A percentile compares a stretch with the other conserved stretches of the same genome.
phyloP scores from a whole-genome alignment of 2,888 invertebrate species.

The Drosophila buzzatii region DNA sequence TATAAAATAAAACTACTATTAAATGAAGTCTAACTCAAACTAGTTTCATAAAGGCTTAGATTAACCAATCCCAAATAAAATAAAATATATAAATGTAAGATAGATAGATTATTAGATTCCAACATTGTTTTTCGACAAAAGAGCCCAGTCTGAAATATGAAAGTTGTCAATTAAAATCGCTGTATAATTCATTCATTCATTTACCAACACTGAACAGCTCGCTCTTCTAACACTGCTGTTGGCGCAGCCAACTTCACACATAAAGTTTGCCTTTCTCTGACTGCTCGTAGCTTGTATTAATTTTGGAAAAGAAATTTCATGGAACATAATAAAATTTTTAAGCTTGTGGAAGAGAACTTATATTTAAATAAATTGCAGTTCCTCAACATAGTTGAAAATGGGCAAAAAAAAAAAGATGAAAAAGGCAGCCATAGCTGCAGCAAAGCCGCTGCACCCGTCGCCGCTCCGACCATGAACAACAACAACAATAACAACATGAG shows the following conservation, averaged over 20 bases:
- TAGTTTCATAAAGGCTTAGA: neutral
- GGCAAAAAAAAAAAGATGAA: slow-evolving; percentile 47
- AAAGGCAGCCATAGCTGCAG: slow-evolving; percentile 28
- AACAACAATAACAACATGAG: neutral
- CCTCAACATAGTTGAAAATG: slow-evolving; percentile 35
- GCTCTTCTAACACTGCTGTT: slow-evolving; percentile 1
- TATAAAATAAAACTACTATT: neutral
- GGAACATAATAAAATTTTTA: slow-evolving; percentile 6
- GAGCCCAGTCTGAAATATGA: neutral
- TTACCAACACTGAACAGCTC: slow-evolving; percentile 4
- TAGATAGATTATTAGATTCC: no score
- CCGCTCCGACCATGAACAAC: neutral
- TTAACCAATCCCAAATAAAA: no score
- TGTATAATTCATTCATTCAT: neutral
- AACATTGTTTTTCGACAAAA: neutral
- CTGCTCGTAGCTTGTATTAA: slow-evolving; percentile 3
- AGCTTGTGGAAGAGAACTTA: slow-evolving; percentile 5
- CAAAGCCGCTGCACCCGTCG: neutral
- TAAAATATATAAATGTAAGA: no score
- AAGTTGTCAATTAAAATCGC: neutral
- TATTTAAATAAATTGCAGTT: slow-evolving; percentile 33
- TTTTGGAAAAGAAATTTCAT: neutral
- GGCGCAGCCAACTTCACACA: slow-evolving; percentile 30
- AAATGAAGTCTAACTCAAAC: neutral
- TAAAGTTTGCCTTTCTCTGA: neutral